Evolutionary conservation across 1,140 invertebrate genomes (phyloP), one percentile per base, ranked within the genome.

Genomic region (Oreohelix idahoensis): DNA sequence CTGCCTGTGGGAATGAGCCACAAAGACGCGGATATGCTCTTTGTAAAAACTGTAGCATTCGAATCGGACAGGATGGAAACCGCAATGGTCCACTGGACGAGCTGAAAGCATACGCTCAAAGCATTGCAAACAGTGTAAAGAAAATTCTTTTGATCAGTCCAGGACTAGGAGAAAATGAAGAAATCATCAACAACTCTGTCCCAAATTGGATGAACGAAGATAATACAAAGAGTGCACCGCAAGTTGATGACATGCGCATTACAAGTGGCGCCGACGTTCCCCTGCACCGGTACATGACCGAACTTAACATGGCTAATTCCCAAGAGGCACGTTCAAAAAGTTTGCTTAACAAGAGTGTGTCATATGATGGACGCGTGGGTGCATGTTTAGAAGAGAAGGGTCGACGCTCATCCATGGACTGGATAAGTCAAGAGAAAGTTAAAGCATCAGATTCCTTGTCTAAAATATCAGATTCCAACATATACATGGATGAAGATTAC

Each of bases 21-120:
- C 23, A 4, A 53, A 36, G 1, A 39, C 26, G 29, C 29, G n/a
- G 20, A n/a, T 26, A 23, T 29, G 42, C 23, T 49, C 17, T 76
- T 39, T 76, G 42, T 32, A 76, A 51, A 35, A 51, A 76, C 45
- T 51, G 74, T 45, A 15, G 42, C 10, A 15, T 1, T 23, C 20
- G 29, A n/a, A 51, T 2, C 49, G n/a, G 42, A 35, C 20, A 8
- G 13, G 45, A 51, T 23, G 11, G 4, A 26, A 36, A 1, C 10
- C 45, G 20, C 45, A 35, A 5, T 23, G 42, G 74, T 35, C 38
- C 42, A 13, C 29, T 76, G 15, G 45, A 35, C 29, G 74, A 76
- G 17, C 29, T 76, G 29, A 76, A 53, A 51, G 42, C 74, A 35
- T 76, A 76, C 45, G 74, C 74, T 4, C 17, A 76, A 36, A 45